A percentile compares a stretch with the other conserved stretches of the same genome.
phyloP scores from a whole-genome alignment of 2,113 vertebrate genomes.

The Aepyceros melampus region DNA sequence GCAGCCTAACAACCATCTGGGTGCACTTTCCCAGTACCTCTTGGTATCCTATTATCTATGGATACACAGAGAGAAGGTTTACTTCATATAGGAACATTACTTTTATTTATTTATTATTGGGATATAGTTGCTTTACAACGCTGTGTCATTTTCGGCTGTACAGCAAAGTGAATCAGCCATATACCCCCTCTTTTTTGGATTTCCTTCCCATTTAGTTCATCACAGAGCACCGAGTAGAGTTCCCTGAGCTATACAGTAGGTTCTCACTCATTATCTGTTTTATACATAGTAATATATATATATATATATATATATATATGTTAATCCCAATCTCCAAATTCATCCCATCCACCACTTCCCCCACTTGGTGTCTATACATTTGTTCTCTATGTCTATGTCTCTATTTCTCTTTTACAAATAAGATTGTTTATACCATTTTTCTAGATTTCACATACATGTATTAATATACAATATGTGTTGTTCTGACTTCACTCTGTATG shows the following conservation, averaged over 20 bases:
- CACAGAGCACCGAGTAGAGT: neutral
- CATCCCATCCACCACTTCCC: neutral
- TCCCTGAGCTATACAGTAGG: neutral
- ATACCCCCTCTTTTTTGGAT: neutral
- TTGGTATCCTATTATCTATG: neutral
- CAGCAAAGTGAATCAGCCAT: neutral
- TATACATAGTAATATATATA: neutral
- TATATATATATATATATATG: neutral
- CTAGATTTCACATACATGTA: neutral
- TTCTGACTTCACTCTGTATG: neutral
- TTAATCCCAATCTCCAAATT: neutral
- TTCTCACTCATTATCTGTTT: neutral
- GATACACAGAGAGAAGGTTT: neutral
- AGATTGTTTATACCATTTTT: neutral
- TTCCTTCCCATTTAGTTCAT: neutral
- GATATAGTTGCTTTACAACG: neutral
- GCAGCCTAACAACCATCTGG: neutral
- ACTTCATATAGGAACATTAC: neutral
- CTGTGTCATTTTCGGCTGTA: neutral
- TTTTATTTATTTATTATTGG: neutral
- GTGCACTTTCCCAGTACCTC: neutral
- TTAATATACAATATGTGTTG: neutral
- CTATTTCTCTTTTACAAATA: neutral
- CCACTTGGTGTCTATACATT: neutral
- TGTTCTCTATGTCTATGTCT: neutral